A percentile compares a stretch with the other conserved stretches of the same genome.
Evolutionary conservation across 37 sponge, comb jelly and placozoan species (phyloP).

Genomic region (Mnemiopsis leidyi): DNA sequence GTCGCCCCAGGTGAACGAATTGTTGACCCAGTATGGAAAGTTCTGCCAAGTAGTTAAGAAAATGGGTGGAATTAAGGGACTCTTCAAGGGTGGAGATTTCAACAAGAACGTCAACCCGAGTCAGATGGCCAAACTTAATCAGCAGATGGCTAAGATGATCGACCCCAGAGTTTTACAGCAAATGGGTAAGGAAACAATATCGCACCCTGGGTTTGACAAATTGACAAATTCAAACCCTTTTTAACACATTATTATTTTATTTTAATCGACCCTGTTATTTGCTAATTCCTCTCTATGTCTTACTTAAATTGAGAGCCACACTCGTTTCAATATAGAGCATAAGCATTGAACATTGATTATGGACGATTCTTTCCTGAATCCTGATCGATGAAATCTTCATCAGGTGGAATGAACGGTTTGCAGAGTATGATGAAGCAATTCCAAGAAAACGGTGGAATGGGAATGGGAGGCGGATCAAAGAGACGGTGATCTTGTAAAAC

Average conservation of each 20-base stretch:
- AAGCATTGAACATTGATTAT: too few species aligned
- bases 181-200: constrained; percentile 78
- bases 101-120: constrained; percentile 86
- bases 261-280: too few species aligned
- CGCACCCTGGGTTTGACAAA: neutral
- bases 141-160: constrained; percentile 96
- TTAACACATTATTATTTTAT: too few species aligned
- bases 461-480: constrained; percentile 26
- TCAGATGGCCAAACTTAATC: constrained; percentile 93
- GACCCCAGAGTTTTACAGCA: constrained; percentile 90
- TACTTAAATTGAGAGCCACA: too few species aligned
- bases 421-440: constrained; percentile 95
- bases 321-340: too few species aligned
- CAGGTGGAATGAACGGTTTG: constrained; percentile 88
- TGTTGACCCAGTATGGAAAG: constrained; percentile 85
- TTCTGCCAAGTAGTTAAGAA: constrained; percentile 94
- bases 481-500: neutral
- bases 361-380: too few species aligned
- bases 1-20: constrained; percentile 77
- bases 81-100: constrained; percentile 96
- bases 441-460: constrained; percentile 68
- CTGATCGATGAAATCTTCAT: too few species aligned
- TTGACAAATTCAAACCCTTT: too few species aligned
- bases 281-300: too few species aligned
- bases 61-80: constrained; percentile 98